Conservation (phyloP, 2,888 invertebrate species). For the Stenchaetothrips biformis region DNA sequence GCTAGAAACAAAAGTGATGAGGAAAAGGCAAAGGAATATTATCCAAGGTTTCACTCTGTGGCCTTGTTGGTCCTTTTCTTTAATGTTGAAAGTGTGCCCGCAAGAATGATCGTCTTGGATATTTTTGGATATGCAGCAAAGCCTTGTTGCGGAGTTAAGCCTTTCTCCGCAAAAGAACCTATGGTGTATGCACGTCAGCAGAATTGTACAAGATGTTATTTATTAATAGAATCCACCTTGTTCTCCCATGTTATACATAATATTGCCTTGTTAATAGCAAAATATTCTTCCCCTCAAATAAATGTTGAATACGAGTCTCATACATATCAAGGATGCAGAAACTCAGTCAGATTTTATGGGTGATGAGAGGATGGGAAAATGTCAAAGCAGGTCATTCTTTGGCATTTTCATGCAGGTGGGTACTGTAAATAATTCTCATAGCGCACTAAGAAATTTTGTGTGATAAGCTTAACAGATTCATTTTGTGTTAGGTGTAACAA, state of each 20-base stretch:
- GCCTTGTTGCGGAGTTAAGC: too few species aligned
- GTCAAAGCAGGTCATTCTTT: neutral
- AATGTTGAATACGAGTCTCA: neutral
- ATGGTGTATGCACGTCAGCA: neutral
- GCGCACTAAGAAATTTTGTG: slow-evolving; percentile 1
- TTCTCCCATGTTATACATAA: neutral
- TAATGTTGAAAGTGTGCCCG: too few species aligned
- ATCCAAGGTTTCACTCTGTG: too few species aligned
- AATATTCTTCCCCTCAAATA: neutral
- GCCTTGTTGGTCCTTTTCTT: too few species aligned
- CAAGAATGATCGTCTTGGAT: too few species aligned
- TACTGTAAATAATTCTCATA: slow-evolving; percentile 4
- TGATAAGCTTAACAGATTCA: slow-evolving; percentile 15
- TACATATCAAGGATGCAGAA: neutral
- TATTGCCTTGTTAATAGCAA: neutral
- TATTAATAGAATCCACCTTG: neutral
- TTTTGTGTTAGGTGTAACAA: neutral
- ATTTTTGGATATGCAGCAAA: too few species aligned
- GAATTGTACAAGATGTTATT: slow-evolving; percentile 10
- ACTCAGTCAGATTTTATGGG: neutral
- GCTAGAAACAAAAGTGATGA: too few species aligned
- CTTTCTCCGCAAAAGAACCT: neutral
- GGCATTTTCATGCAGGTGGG: neutral
- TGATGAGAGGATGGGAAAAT: neutral
- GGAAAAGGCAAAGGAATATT: too few species aligned